Evolutionary conservation across 2,113 vertebrate genomes (phyloP), one percentile per base, ranked within the genome.

Genomic region (Dinomys branickii): DNA sequence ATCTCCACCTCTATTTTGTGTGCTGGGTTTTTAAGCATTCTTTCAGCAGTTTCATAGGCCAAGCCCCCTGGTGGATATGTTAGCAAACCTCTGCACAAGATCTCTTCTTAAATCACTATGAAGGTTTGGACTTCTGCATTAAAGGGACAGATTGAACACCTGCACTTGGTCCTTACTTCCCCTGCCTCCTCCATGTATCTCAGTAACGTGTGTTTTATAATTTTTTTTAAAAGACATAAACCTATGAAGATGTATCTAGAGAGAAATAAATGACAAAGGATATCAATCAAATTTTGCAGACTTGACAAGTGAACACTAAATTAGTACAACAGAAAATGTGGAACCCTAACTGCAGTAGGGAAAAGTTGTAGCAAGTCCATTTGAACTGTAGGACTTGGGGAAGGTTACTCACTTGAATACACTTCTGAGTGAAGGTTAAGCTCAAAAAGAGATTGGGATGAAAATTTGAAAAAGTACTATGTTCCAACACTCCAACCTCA

Each of bases 1-100:
- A 47, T 90, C 77, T 73, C 83, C 30, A 56, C 77, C 69, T 44
- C 52, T 61, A 9, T 84, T 92, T 67, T 65, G 59, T 78, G 88
- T 95, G 86, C 59, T 80, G 9, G 35, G 80, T 69, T 90, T 85
- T 67, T 56, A 78, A 59, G 75, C 24, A 50, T 91, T 90, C 86
- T 91, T 80, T 75, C 67, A 73, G 38, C 75, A 80, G 58, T 94
- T 90, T 92, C 91, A 90, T 1, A 92, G 92, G 85, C 69, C 90
- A 17, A 90, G 96, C 87, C 97, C 95, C 93, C 95, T 95, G 92
- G 96, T 93, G 96, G 96, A 96, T 61, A 94, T 9, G 52, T 17
- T 65, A 56, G 17, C 65, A 85, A 90, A 71, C 50, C 91, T 95
- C 63, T 84, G 13, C 22, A 30, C 41, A 77, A 4, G 20, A 59